These are phyloP conservation scores for Siderastrea radians DNA, from an alignment of 92 coral and sea anemone genomes.

Conservation along the genomic window DNA sequence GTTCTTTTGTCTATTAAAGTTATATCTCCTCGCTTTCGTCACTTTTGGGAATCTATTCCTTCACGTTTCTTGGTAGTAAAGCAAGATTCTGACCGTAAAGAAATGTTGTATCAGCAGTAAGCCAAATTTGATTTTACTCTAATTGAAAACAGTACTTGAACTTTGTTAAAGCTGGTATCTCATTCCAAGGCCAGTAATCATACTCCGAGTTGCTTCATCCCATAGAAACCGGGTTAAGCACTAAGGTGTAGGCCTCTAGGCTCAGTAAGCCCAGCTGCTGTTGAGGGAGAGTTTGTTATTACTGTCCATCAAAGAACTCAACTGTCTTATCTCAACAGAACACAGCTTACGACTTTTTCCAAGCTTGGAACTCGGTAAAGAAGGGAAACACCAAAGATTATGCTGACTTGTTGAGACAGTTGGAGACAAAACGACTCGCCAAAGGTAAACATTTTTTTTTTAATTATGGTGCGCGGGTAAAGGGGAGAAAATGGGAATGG, in stretches of 20 bases:
- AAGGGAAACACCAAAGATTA: slow-evolving; percentile 72
- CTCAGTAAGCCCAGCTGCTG: neutral
- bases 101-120: too few relatives aligned
- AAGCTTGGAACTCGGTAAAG: slow-evolving; percentile 92
- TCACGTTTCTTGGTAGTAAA: too few relatives aligned
- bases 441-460: slow-evolving; percentile 66
- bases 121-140: too few relatives aligned
- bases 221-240: too few relatives aligned
- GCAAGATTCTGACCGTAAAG: too few relatives aligned
- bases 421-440: slow-evolving; percentile 74
- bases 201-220: too few relatives aligned
- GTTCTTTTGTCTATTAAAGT: too few relatives aligned
- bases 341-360: slow-evolving; percentile 89
- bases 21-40: too few relatives aligned
- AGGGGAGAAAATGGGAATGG: neutral
- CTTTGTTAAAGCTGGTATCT: too few relatives aligned
- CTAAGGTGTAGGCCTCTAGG: neutral
- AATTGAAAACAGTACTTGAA: too few relatives aligned
- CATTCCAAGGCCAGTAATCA: too few relatives aligned
- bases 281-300: neutral
- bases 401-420: slow-evolving; percentile 81
- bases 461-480: neutral
- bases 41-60: too few relatives aligned
- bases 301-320: neutral
- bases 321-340: slow-evolving; percentile 47